Conservation (phyloP, 2,888 invertebrate species). For the Ophion ellenae region DNA sequence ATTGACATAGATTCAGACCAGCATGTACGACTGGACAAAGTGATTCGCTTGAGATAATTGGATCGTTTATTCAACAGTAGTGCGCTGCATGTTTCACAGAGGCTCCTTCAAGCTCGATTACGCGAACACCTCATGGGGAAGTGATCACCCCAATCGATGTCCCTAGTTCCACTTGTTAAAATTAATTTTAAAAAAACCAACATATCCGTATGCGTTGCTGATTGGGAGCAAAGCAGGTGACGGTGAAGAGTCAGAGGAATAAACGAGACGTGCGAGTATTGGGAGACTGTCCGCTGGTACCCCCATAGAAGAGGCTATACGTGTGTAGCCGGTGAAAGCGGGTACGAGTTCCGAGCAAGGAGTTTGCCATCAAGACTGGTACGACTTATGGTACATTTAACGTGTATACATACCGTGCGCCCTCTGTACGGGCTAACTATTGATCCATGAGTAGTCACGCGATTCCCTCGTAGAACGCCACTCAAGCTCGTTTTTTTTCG, state of each 20-base stretch:
- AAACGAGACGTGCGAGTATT: slow-evolving; percentile 35
- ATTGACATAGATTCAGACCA: background rate
- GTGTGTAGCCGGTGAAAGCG: slow-evolving; percentile 27
- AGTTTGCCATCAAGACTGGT: slow-evolving; percentile 61
- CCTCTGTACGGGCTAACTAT: slow-evolving; percentile 77
- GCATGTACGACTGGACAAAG: background rate
- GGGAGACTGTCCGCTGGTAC: slow-evolving; percentile 22
- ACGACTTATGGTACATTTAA: slow-evolving; percentile 51
- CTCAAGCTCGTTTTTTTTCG: slow-evolving; percentile 75
- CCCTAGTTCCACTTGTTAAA: slow-evolving; percentile 21
- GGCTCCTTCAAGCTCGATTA: background rate
- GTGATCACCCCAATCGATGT: slow-evolving; percentile 17
- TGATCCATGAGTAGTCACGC: slow-evolving; percentile 83
- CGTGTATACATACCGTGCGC: slow-evolving; percentile 58
- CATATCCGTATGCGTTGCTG: slow-evolving; percentile 17
- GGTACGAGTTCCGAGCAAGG: slow-evolving; percentile 44
- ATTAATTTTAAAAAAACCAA: background rate
- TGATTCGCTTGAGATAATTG: slow-evolving; percentile 1
- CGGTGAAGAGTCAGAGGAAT: slow-evolving; percentile 26
- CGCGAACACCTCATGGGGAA: slow-evolving; percentile 14
- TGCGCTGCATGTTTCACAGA: background rate
- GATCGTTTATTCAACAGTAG: background rate
- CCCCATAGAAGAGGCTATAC: slow-evolving; percentile 22
- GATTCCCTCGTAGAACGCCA: slow-evolving; percentile 83
- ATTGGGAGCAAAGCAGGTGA: slow-evolving; percentile 19